Evolutionary conservation across 2,113 vertebrate genomes (phyloP), one percentile per base, ranked within the genome.

Genomic region (Sinocyclocheilus anshuiensis): DNA sequence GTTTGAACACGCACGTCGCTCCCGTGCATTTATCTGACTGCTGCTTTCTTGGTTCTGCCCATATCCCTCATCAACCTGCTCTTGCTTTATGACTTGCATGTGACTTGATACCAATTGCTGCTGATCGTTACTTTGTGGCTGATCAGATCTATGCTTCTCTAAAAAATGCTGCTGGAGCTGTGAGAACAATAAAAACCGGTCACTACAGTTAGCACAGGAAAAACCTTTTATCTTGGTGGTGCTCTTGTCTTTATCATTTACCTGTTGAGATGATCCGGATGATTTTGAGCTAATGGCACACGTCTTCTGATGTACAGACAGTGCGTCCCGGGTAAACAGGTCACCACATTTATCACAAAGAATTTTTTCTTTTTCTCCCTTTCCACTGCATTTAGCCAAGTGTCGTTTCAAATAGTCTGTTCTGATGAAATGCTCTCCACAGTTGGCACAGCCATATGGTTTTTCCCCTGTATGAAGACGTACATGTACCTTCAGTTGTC

Each of bases 161-260:
- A 95, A 88, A 85, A 95, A 93, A 90, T 96, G 95, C 26, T 95
- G 93, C 81, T 95, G 95, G 13, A 96, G 94, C 65, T 95, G 92
- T 20, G 94, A 95, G 88, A 95, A 96, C 6, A 95, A 88, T 86
- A 95, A 86, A 90, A 96, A 96, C 1, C 88, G 91, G 1, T 90
- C 91, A 90, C 84, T 91, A 71, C 95, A 96, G 81, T 92, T 92
- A 61, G 93, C 92, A 91, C 95, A 96, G 7, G 94, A 94, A 90
- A 95, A 96, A 20, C 91, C 92, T 76, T 92, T 93, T 16, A 72
- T 80, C 24, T 81, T 84, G 22, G 59, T 26, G 39, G 86, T 74
- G 12, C 33, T 69, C 77, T 87, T 87, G 85, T 81, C 22, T 20
- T 39, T 74, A 1, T 24, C 6, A 55, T 61, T n/a, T 65, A 81